Base-by-base conservation (phyloP, 2,113 vertebrate species). In the Butorides virescens region DNA sequence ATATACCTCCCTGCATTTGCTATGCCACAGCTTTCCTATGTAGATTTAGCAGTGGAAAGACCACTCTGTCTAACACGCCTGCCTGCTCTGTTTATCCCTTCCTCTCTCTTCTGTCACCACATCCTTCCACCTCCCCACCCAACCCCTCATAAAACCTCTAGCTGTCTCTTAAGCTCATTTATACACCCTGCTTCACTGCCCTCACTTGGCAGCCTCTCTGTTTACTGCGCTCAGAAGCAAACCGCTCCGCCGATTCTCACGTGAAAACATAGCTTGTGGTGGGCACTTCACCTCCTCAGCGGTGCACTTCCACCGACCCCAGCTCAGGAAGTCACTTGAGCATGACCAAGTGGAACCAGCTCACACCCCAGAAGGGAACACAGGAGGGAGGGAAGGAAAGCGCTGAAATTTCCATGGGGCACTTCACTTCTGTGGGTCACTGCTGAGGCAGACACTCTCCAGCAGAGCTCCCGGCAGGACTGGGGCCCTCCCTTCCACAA, bases 261-360 rank as follows among this genome's bases (percentile, higher is more conserved):
- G 0, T 85, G 37, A 36, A 47, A 15, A 15, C 1, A 2, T 20
- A n/a, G 84, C 56, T 18, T 2, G 15, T 7, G 56, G 73, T 65
- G 87, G 80, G 62, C 66, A 20, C 84, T 49, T 23, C 62, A 75
- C 20, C 86, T 82, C 77, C 74, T 59, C 74, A 37, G 61, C 15
- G 0, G 0, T 50, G 92, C 83, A 44, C 85, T 79, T 49, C 90
- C 84, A 88, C 61, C 62, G 37, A 68, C 70, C 92, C 72, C 72
- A 39, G 75, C 86, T 83, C 95, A 86, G 83, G 61, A 84, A 72
- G 92, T 13, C 95, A 67, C 93, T 52, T 86, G 86, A 72, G 96
- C 94, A 93, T 68, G 91, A 89, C 96, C 95, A 91, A 92, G 91
- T 75, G 80, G 91, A 89, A 94, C 47, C 94, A 95, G 91, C 94